Conservation (phyloP, 2,113 vertebrate species). For the Vulpes ferrilata region DNA sequence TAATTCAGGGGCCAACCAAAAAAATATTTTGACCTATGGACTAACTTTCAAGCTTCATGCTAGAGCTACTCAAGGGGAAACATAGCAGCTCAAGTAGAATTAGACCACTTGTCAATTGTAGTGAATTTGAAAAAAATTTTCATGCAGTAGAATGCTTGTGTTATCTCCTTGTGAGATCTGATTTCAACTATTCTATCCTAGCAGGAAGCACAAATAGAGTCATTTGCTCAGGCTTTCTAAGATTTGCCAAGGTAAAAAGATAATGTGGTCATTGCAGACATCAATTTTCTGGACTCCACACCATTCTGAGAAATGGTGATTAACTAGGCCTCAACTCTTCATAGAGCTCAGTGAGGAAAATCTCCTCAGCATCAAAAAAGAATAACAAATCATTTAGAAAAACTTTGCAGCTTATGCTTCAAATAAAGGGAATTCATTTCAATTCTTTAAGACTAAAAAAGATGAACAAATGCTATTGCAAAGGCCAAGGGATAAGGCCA, state of each 20-base stretch:
- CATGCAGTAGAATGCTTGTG: neutral
- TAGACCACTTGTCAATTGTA: neutral
- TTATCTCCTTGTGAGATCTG: neutral
- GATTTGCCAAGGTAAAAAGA: conserved; percentile 12
- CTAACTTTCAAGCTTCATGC: neutral
- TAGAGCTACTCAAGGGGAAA: neutral
- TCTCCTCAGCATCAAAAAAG: neutral
- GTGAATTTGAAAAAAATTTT: conserved; percentile 26
- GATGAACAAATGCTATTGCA: neutral
- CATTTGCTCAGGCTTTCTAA: neutral
- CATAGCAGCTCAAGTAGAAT: neutral
- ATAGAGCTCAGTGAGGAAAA: neutral
- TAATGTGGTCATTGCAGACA: neutral
- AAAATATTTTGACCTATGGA: neutral
- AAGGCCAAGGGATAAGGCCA: neutral
- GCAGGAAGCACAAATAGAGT: neutral
- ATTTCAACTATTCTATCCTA: neutral
- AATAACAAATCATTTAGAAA: neutral
- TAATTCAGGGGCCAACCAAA: neutral
- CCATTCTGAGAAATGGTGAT: conserved; percentile 17
- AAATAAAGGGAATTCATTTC: neutral
- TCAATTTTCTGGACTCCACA: neutral
- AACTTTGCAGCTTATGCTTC: neutral
- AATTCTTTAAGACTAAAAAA: neutral
- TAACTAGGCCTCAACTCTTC: neutral